Evolutionary conservation across 1,140 invertebrate species (phyloP), one percentile per base, ranked within the genome.

Genomic region (Eumaeus atala): DNA sequence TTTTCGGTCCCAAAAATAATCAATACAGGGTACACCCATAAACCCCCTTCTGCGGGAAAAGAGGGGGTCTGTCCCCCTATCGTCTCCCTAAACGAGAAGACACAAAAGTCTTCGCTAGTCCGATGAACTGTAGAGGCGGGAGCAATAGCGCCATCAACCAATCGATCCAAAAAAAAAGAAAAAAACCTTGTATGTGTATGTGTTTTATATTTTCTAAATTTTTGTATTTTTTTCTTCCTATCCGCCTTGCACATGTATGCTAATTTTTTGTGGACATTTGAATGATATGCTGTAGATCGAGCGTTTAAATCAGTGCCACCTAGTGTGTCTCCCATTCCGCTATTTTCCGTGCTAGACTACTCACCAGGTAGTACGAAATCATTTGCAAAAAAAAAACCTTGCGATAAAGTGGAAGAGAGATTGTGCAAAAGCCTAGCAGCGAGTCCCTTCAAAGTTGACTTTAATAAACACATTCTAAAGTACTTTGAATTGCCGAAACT

Each of bases 401-500:
- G 14, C 12, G 3, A 49, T 0, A 49, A 33, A 34, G 48, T 48
- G 34, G 9, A 48, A 0, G 51, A 51, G 0, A 60, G 51, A 50
- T 9, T 48, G 8, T 36, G 36, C 9, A 80, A 74, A 48, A 79
- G 74, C 44, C 18, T 82, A 12, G 68, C 78, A 0, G 67, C 79
- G 0, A 83, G 74, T 36, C 78, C 80, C 0, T 60, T 74, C 51
- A 73, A 63, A 47, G 18, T 70, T 0, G 77, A 80, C 1, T 1
- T 68, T 6, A 58, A 56, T 7, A 74, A 16, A 57, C 70, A 4
- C 69, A 65, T 84, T 0, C 35, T 83, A 0, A 70, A 73, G 42
- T 82, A 74, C 34, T 77, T 86, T 33, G 83, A 86, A 16, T 16
- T 84, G 3, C 68, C 74, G 1, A 82, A 75, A 52, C 12, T 72